Base-by-base conservation (phyloP, 2,113 vertebrate genomes). In the Elgaria multicarinata region DNA sequence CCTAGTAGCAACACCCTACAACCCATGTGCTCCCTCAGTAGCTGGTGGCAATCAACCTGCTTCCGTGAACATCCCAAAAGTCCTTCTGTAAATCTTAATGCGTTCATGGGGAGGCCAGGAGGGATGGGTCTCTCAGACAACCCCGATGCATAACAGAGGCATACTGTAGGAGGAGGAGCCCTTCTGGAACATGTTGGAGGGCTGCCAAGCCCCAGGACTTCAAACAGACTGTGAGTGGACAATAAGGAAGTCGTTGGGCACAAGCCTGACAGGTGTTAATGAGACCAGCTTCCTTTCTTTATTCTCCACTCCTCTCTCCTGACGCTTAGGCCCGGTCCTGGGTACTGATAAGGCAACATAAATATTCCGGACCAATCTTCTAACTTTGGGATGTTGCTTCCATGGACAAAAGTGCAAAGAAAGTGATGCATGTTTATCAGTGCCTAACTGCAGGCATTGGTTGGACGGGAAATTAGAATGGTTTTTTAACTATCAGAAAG, bases 201-300 rank as follows among this genome's bases (percentile, higher is more conserved):
- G 8, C 53, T n/a, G 79, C 78, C 87, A 88, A 20, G 28, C 20
- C 36, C 39, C 33, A 16, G 78, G 69, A 42, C 79, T 75, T 74
- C 78, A 74, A 88, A 88, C 26, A 33, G 44, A 50, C 50, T 44
- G 62, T 28, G 62, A n/a, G 13, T 33, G 28, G 80, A 55, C 53
- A 88, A 74, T 82, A 62, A 88, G 87, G 87, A 88, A 88, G 79
- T 88, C n/a, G 69, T 88, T 88, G 87, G 78, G 36, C 75, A 67
- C 67, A 46, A 1, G 28, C 26, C 67, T 72, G 87, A 74, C 67
- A 82, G 87, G 87, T 88, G 78, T 82, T 42, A 62, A 82, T n/a
- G 79, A 44, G 12, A 18, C 67, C 46, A 1, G 67, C 20, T 82
- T 88, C 87, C 78, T 82, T 42, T 55, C 78, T 82, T 42, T 55